Evolutionary conservation across 2,797 vertebrate species (phyloP).

Genomic region (Aselliscus stoliczkanus): DNA sequence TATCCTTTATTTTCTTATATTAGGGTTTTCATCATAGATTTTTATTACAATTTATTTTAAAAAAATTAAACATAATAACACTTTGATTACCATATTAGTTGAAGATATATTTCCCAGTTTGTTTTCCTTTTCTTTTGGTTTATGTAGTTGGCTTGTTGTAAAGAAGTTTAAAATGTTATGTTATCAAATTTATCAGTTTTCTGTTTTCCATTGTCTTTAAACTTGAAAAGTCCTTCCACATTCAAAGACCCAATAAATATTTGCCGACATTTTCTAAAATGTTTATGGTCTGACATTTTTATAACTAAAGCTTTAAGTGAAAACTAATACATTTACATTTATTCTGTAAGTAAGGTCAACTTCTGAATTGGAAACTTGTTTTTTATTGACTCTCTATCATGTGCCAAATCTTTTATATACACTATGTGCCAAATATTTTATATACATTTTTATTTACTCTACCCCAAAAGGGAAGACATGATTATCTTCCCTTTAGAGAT

Average conservation of each 20-base stretch:
- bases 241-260: background rate
- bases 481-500: background rate
- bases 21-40: background rate
- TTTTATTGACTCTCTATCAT: background rate
- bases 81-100: background rate
- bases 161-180: background rate
- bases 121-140: slow-evolving; percentile 9
- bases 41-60: background rate
- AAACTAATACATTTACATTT: background rate
- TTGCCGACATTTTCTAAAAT: background rate
- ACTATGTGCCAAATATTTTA: background rate
- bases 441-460: background rate
- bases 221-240: background rate
- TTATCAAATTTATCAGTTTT: background rate
- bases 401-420: background rate
- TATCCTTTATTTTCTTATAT: background rate
- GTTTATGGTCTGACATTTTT: background rate
- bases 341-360: background rate
- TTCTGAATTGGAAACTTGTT: background rate
- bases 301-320: background rate
- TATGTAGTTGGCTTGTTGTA: background rate
- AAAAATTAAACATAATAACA: background rate
- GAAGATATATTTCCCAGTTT: background rate
- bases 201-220: background rate
- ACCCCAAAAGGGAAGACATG: background rate